These are phyloP conservation scores for Sarcophaga peregrina DNA, from an alignment of 1,140 invertebrate species.

Conservation along the genomic window DNA sequence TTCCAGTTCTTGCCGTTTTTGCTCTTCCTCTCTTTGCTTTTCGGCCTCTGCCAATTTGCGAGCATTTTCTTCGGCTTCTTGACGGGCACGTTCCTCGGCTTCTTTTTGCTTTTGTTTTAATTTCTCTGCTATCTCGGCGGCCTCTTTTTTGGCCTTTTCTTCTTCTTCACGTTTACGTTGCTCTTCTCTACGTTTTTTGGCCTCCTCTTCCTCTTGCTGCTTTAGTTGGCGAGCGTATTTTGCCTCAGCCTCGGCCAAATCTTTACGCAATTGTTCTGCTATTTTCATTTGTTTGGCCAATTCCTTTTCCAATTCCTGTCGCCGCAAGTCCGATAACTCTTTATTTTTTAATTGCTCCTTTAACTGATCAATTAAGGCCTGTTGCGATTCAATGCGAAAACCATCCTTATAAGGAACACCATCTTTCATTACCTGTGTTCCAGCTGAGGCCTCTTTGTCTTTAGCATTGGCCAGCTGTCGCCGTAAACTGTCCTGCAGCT, in stretches of 20 bases:
- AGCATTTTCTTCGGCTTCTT: conserved; percentile 28
- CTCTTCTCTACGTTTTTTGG: neutral
- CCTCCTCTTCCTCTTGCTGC: conserved; percentile 42
- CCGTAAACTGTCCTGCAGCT: conserved; percentile 53
- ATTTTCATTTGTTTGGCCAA: conserved; percentile 55
- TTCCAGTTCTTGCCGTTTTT: conserved; percentile 7
- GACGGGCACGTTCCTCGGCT: conserved; percentile 4
- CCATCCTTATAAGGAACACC: conserved; percentile 60
- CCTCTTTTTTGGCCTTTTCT: conserved; percentile 44
- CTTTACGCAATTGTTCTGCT: conserved; percentile 55
- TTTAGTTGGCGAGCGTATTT: conserved; percentile 47
- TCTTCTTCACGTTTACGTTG: conserved; percentile 38
- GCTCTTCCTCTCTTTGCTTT: conserved; percentile 45
- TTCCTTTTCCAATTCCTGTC: conserved; percentile 53
- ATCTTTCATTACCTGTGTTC: conserved; percentile 59
- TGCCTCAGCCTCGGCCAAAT: conserved; percentile 57
- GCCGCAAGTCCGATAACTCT: conserved; percentile 29
- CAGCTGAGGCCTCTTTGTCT: conserved; percentile 49
- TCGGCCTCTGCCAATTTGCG: conserved; percentile 7
- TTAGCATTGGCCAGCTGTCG: conserved; percentile 51
- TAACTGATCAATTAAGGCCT: conserved; percentile 30
- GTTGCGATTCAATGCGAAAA: conserved; percentile 55
- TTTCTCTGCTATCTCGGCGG: conserved; percentile 47
- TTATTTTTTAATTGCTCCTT: conserved; percentile 26
- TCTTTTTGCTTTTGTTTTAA: conserved; percentile 48